These are phyloP conservation scores for Aphrophora alni DNA, from an alignment of 2,888 invertebrate genomes.

Conservation along the genomic window DNA sequence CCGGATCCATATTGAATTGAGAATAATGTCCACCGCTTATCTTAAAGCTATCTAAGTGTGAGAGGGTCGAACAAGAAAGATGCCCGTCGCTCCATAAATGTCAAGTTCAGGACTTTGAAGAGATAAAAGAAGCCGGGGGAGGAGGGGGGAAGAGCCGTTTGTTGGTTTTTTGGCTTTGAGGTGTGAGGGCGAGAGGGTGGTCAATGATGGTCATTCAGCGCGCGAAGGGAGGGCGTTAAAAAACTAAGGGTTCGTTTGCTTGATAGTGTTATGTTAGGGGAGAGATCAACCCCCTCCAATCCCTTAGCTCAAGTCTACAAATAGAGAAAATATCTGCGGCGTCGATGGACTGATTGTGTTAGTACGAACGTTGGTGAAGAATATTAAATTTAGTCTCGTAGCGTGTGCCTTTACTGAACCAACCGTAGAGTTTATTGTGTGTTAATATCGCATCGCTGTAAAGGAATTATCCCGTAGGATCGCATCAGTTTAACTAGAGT, in stretches of 20 bases:
- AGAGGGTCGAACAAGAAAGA: slow-evolving; percentile 31
- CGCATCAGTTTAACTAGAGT: too few species aligned
- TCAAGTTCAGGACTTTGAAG: slow-evolving; percentile 42
- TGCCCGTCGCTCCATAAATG: slow-evolving; percentile 43
- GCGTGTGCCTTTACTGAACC: too few species aligned
- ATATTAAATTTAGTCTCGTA: too few species aligned
- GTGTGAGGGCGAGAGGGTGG: slow-evolving; percentile 36
- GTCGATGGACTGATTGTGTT: background rate
- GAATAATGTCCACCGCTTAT: background rate
- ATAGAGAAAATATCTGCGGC: background rate
- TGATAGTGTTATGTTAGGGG: slow-evolving; percentile 41
- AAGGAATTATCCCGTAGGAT: too few species aligned
- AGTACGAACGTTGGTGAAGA: background rate
- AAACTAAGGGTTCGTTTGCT: slow-evolving; percentile 45
- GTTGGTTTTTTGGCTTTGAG: slow-evolving; percentile 44
- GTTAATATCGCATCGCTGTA: too few species aligned
- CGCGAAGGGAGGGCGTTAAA: slow-evolving; percentile 39
- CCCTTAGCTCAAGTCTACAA: background rate
- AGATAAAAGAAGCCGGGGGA: slow-evolving; percentile 42
- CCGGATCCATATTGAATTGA: slow-evolving; percentile 2
- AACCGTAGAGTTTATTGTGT: too few species aligned
- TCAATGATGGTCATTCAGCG: slow-evolving; percentile 43
- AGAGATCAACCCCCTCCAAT: background rate
- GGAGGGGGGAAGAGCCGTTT: slow-evolving; percentile 30
- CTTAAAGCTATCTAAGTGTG: slow-evolving; percentile 2